Percentiles rank a stretch among this genome's conserved stretches.
phyloP scores from a whole-genome alignment of 1,140 invertebrate genomes.

The Anastatus disparis region DNA sequence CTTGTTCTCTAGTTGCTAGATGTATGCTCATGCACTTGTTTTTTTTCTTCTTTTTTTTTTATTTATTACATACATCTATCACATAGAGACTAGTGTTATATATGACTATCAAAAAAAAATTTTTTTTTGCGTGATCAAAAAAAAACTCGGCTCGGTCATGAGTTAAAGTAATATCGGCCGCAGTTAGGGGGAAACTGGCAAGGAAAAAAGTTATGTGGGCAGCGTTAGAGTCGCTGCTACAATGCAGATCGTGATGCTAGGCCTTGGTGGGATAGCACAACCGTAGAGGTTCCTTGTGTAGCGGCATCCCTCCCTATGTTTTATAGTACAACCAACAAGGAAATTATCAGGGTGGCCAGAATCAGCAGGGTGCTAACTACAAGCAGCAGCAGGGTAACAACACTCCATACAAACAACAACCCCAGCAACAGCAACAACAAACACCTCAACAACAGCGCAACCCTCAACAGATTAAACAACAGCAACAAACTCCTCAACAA shows the following conservation, averaged over 20 bases:
- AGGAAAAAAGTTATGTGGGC: slow-evolving; percentile 60
- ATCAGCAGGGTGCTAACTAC: slow-evolving; percentile 52
- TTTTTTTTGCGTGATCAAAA: slow-evolving; percentile 39
- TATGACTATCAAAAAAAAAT: slow-evolving; percentile 7
- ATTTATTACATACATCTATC: slow-evolving; percentile 2
- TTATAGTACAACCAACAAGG: slow-evolving; percentile 61
- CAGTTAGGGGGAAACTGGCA: slow-evolving; percentile 52
- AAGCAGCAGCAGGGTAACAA: slow-evolving; percentile 49
- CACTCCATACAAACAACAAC: slow-evolving; percentile 46
- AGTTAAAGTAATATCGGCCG: slow-evolving; percentile 52
- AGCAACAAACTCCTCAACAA: slow-evolving; percentile 29
- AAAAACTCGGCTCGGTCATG: slow-evolving; percentile 56
- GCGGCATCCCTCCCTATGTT: slow-evolving; percentile 65
- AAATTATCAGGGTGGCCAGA: slow-evolving; percentile 54
- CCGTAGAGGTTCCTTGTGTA: slow-evolving; percentile 68
- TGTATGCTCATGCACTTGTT: not conserved
- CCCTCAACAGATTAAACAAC: slow-evolving; percentile 16
- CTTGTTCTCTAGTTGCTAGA: slow-evolving; percentile 2
- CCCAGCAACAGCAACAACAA: slow-evolving; percentile 37
- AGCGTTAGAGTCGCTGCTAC: slow-evolving; percentile 56
- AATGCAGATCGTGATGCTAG: slow-evolving; percentile 62
- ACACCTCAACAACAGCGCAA: slow-evolving; percentile 17
- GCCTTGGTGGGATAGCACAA: slow-evolving; percentile 66
- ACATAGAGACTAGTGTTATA: slow-evolving; percentile 2
- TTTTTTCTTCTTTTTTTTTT: no score